phyloP scores from a whole-genome alignment of 2,113 vertebrate species.

The Lonchura striata region DNA sequence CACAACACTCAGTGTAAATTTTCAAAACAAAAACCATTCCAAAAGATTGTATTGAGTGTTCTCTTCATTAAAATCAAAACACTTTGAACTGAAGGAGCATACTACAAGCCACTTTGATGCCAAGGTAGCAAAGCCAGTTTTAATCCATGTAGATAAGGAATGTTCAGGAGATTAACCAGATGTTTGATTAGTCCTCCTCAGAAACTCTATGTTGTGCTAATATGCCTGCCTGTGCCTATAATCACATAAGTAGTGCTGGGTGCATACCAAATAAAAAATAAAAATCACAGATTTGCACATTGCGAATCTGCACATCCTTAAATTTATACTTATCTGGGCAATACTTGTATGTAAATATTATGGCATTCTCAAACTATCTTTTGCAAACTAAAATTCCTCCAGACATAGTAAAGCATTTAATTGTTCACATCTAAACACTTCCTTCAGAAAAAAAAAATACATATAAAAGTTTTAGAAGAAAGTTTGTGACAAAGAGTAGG shows the following conservation, averaged over 20 bases:
- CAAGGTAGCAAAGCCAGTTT: constrained; percentile 18
- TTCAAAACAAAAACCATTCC: constrained; percentile 34
- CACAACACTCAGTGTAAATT: not conserved
- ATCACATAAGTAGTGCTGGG: not conserved
- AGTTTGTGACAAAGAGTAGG: not conserved
- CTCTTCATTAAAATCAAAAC: constrained; percentile 33
- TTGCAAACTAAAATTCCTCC: not conserved
- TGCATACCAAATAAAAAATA: not conserved
- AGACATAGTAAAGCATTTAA: not conserved
- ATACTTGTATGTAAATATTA: not conserved
- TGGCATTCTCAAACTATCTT: not conserved
- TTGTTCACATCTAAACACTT: not conserved
- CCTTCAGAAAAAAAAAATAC: not conserved
- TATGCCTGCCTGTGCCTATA: not conserved
- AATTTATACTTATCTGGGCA: not conserved
- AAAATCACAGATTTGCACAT: not conserved
- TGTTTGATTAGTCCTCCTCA: not conserved
- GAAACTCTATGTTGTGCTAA: not conserved
- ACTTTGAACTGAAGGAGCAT: constrained; percentile 21
- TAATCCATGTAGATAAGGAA: not conserved
- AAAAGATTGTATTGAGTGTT: not conserved
- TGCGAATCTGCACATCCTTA: not conserved
- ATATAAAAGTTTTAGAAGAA: not conserved
- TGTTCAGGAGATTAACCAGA: constrained; percentile 17
- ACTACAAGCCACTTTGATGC: constrained; percentile 19